Percentiles rank a stretch among this genome's conserved stretches.
phyloP scores from a whole-genome alignment of 2,888 invertebrate species.

The Apotomis turbidana region DNA sequence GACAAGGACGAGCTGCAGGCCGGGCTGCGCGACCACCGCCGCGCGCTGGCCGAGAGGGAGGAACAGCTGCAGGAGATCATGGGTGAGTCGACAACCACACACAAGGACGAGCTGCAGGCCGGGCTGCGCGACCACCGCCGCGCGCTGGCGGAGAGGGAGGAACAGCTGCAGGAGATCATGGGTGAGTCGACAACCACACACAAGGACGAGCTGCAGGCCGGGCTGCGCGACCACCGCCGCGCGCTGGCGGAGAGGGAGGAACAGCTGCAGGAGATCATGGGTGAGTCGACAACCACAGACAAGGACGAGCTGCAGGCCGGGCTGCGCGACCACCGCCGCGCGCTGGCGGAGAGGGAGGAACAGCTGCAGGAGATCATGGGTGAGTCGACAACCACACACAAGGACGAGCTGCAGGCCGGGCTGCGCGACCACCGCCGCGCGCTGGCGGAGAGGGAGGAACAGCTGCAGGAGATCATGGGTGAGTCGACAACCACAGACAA shows the following conservation, averaged over 20 bases:
- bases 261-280: slow-evolving; percentile 73
- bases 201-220: slow-evolving; percentile 88
- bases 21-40: slow-evolving; percentile 83
- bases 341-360: slow-evolving; percentile 70
- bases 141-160: slow-evolving; percentile 69
- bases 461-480: slow-evolving; percentile 74
- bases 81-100: too few relatives aligned
- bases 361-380: slow-evolving; percentile 74
- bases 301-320: slow-evolving; percentile 88
- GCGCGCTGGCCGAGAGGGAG: slow-evolving; percentile 70
- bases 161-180: slow-evolving; percentile 72
- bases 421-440: slow-evolving; percentile 83
- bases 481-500: too few relatives aligned
- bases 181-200: too few relatives aligned
- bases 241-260: slow-evolving; percentile 70
- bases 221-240: slow-evolving; percentile 83
- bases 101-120: slow-evolving; percentile 89
- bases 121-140: slow-evolving; percentile 84
- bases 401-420: slow-evolving; percentile 87
- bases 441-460: slow-evolving; percentile 72
- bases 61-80: slow-evolving; percentile 73
- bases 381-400: too few relatives aligned
- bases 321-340: slow-evolving; percentile 82
- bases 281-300: too few relatives aligned
- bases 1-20: slow-evolving; percentile 89